Conservation (phyloP, 2,888 invertebrate genomes). For the Ischnus inquisitorius region DNA sequence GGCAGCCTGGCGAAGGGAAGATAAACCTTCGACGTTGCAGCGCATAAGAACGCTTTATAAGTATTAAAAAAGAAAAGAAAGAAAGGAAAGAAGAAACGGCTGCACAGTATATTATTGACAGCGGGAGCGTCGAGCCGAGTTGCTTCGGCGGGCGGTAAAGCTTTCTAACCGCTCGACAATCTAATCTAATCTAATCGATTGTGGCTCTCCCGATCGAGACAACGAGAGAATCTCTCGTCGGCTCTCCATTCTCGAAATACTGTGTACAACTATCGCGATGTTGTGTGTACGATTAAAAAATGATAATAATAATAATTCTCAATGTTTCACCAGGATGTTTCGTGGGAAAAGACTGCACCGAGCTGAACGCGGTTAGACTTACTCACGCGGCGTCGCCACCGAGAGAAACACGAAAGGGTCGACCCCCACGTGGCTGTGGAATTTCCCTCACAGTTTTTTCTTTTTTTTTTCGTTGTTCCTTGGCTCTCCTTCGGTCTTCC, state of each 20-base stretch:
- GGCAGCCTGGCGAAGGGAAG: background rate
- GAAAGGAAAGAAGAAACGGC: background rate
- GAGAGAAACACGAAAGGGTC: constrained; percentile 12
- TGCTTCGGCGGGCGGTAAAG: background rate
- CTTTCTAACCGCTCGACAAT: constrained; percentile 27
- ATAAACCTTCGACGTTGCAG: constrained; percentile 10
- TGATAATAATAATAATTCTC: constrained; percentile 15
- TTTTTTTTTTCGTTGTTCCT: background rate
- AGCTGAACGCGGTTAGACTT: constrained; percentile 4
- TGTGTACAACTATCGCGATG: background rate
- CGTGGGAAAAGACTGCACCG: constrained; percentile 70
- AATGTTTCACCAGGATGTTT: constrained; percentile 26
- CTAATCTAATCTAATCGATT: constrained; percentile 44
- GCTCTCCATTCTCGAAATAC: background rate
- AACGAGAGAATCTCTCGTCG: constrained; percentile 11
- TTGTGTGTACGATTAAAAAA: background rate
- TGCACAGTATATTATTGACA: constrained; percentile 24
- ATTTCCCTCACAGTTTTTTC: constrained; percentile 29
- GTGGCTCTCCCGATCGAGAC: background rate
- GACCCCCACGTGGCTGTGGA: constrained; percentile 40
- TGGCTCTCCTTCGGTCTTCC: background rate
- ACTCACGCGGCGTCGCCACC: constrained; percentile 34
- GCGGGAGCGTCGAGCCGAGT: constrained; percentile 6
- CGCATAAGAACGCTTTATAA: background rate
- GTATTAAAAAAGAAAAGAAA: constrained; percentile 1